Base-by-base conservation (phyloP, 2,888 invertebrate genomes). In the Tyria jacobaeae region DNA sequence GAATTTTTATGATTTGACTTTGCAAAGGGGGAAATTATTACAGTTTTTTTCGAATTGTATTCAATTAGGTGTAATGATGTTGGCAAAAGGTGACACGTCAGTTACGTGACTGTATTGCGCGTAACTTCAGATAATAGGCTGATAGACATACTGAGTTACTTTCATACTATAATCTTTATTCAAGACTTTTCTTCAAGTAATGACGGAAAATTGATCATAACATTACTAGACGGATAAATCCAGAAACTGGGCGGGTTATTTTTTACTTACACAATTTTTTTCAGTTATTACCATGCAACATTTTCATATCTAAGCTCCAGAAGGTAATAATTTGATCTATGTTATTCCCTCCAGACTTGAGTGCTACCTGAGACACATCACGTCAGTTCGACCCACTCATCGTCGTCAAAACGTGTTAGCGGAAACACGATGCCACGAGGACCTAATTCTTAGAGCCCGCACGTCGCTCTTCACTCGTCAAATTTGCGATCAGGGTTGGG, bases 401-500 rank as follows among this genome's bases (percentile, higher is more conserved):
- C 87, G 89, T 86, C 79, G 71, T 71, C 73, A 70, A 71, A 82
- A 85, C 87, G 86, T 86, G 83, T 82, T 82, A 75, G 76, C 78
- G 83, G 85, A 88, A 89, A 89, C 86, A 85, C 82, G 74, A 73
- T 73, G 80, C 81, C 82, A 79, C 73, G 78, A 79, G 75, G 81
- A 82, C 87, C 90, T 91, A 90, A 91, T 91, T 90, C 88, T 78
- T 85, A 79, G 77, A 83, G 81, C 77, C 79, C 72, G 80, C 84
- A 84, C 85, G 86, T 83, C 87, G 82, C 83, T 87, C 86, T 85
- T 84, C 80, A 83, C 78, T 82, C 85, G 84, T 88, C 89, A 87
- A 89, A 87, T 89, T 89, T 88, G 77, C 74, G 76, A 77, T 70
- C 83, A 92, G 90, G 91, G 91, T 66, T 91, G 64, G 62, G 83